These are phyloP conservation scores for Torymus texanus DNA, from an alignment of 2,888 invertebrate genomes.

Conservation along the genomic window DNA sequence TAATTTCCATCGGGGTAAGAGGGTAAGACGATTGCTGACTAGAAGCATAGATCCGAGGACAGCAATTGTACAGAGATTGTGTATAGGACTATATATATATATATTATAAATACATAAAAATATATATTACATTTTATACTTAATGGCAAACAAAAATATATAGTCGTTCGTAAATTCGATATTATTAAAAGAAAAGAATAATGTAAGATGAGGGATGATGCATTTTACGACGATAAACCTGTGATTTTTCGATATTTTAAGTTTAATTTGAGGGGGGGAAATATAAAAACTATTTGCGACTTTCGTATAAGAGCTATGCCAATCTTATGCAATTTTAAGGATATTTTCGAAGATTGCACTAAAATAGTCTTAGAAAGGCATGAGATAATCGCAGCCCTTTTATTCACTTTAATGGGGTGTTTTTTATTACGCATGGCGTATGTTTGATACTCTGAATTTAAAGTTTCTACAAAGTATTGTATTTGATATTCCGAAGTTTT, in stretches of 20 bases:
- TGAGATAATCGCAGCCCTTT: no score
- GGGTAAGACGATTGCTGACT: slow-evolving; percentile 53
- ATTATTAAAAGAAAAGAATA: slow-evolving; percentile 38
- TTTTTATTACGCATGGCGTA: slow-evolving; percentile 21
- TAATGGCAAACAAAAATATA: slow-evolving; percentile 47
- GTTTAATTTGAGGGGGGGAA: slow-evolving; percentile 17
- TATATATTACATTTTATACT: slow-evolving; percentile 54
- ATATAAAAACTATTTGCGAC: neutral
- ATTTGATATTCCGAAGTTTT: slow-evolving; percentile 30
- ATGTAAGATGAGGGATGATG: slow-evolving; percentile 28
- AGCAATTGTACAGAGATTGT: slow-evolving; percentile 65
- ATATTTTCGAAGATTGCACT: no score
- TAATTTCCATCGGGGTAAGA: slow-evolving; percentile 29
- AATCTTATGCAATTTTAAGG: no score
- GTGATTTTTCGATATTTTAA: slow-evolving; percentile 52
- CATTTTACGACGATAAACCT: slow-evolving; percentile 49
- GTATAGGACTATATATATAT: slow-evolving; percentile 62
- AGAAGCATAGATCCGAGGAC: slow-evolving; percentile 54
- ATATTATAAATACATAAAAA: slow-evolving; percentile 43
- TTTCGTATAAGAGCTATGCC: neutral
- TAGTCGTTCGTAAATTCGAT: slow-evolving; percentile 49
- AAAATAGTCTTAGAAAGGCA: no score
- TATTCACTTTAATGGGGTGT: neutral
- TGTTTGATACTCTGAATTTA: slow-evolving; percentile 42
- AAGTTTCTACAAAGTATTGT: slow-evolving; percentile 36